Evolutionary conservation across 2,113 vertebrate species (phyloP).

Genomic region (western clawed frog (Xenopus tropicalis)): UCB_Xtro_10.0 CM004444.2:151150001-151150500

Average conservation of each 20-base stretch:
- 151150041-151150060: too few species aligned
- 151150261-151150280: constrained; percentile 1
- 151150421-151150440: constrained; percentile 23
- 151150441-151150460: not conserved
- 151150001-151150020: too few species aligned
- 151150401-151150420: constrained; percentile 35
- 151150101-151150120: too few species aligned
- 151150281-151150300: constrained; percentile 27
- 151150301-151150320: constrained; percentile 43
- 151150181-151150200: too few species aligned
- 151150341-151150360: constrained; percentile 36
- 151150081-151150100: too few species aligned
- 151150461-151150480: constrained; percentile 5
- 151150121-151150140: too few species aligned
- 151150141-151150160: too few species aligned
- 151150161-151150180: too few species aligned
- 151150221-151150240: constrained; percentile 19
- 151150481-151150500: not conserved
- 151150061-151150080: too few species aligned
- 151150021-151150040: too few species aligned
- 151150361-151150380: constrained; percentile 41
- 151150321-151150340: constrained; percentile 34
- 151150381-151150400: constrained; percentile 38
- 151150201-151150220: constrained; percentile 1
- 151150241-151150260: constrained; percentile 5